These are phyloP conservation scores for Phoeniculus purpureus DNA, from an alignment of 2,797 vertebrate species.

Conservation along the genomic window DNA sequence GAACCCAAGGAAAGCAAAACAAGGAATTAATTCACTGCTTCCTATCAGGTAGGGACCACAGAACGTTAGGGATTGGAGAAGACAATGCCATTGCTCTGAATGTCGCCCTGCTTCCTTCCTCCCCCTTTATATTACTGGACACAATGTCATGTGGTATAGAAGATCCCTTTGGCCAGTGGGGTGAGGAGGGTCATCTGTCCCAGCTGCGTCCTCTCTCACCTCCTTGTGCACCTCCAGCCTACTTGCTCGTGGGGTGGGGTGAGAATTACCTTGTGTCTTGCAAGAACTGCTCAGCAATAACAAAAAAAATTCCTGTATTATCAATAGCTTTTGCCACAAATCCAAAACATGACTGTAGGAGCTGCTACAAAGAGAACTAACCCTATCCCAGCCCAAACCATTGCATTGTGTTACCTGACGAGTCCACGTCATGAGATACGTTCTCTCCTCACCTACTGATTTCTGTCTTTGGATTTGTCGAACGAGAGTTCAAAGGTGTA, in stretches of 20 bases:
- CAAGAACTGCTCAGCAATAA: not conserved
- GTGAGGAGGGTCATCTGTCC: not conserved
- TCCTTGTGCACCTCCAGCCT: not conserved
- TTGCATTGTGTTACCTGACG: not conserved
- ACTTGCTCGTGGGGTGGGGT: accelerated
- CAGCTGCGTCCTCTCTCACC: not conserved
- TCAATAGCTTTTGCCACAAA: not conserved
- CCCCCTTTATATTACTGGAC: not conserved
- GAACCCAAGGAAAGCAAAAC: accelerated
- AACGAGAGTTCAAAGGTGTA: not conserved
- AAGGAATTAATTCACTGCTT: not conserved
- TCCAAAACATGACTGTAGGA: not conserved
- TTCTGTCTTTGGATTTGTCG: not conserved
- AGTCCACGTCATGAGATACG: not conserved
- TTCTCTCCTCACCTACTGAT: not conserved
- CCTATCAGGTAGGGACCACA: not conserved
- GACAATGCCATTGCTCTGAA: accelerated
- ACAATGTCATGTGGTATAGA: too few species aligned
- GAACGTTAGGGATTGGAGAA: too few species aligned
- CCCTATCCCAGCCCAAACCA: not conserved
- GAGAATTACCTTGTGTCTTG: not conserved
- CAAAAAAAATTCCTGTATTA: not conserved
- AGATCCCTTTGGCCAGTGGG: not conserved
- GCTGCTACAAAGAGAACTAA: not conserved
- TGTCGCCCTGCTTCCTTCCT: not conserved